Evolutionary conservation across 2,113 vertebrate species (phyloP).

Genomic region (Excalfactoria chinensis): DNA sequence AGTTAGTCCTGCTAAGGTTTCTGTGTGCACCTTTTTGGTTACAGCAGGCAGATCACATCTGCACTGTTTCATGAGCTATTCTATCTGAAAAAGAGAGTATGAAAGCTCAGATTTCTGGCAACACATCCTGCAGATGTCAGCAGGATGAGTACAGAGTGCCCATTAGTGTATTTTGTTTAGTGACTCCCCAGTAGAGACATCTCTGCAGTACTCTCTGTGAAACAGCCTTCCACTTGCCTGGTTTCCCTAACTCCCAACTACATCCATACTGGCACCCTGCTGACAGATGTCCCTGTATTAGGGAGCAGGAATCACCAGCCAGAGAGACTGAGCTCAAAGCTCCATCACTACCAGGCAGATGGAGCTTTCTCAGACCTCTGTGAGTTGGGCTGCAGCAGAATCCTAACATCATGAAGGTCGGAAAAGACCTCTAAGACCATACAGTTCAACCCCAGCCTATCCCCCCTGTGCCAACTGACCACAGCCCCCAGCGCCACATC

Average conservation of each 20-base stretch:
- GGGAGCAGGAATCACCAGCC: background rate
- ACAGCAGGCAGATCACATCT: constrained; percentile 78
- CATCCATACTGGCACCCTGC: background rate
- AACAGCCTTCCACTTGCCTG: constrained; percentile 84
- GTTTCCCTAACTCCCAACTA: background rate
- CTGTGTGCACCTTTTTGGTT: constrained; percentile 51
- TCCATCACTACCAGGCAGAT: background rate
- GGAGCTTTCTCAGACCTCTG: background rate
- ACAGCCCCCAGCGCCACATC: too few relatives aligned
- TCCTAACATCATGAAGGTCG: too few relatives aligned
- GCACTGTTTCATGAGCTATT: constrained; percentile 78
- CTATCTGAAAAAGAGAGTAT: constrained; percentile 70
- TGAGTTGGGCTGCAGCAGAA: background rate
- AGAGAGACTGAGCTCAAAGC: background rate
- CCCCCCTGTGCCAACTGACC: too few relatives aligned
- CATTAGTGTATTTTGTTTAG: constrained; percentile 86
- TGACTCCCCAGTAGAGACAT: constrained; percentile 54
- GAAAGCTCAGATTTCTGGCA: constrained; percentile 41
- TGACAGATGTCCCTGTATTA: background rate
- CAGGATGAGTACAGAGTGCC: constrained; percentile 81
- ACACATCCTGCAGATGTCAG: constrained; percentile 82
- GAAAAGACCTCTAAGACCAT: too few relatives aligned
- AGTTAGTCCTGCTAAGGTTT: constrained; percentile 81
- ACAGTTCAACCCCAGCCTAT: too few relatives aligned
- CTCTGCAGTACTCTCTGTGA: constrained; percentile 86